Conservation (phyloP, 2,888 invertebrate genomes). For the Leptarthrus brevirostris region DNA sequence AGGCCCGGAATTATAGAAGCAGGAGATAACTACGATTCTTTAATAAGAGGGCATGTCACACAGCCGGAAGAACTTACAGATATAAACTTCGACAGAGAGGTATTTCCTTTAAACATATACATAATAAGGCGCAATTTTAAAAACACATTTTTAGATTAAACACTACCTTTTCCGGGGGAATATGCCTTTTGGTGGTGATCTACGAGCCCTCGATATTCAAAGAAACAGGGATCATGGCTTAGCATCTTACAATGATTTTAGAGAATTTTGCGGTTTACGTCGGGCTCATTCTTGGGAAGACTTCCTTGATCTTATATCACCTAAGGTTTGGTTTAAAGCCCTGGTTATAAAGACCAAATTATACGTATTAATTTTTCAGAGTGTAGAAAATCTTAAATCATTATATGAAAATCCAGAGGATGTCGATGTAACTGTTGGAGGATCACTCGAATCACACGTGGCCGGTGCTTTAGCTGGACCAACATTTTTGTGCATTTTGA, state of each 20-base stretch:
- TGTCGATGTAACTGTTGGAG: conserved; percentile 88
- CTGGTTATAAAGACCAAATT: too few species aligned
- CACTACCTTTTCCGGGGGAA: conserved; percentile 76
- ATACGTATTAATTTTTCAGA: too few species aligned
- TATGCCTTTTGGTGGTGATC: conserved; percentile 80
- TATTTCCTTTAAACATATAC: conserved; percentile 52
- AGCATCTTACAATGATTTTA: conserved; percentile 80
- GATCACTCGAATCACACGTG: conserved; percentile 81
- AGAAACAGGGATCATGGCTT: conserved; percentile 88
- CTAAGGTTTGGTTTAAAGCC: conserved; percentile 70
- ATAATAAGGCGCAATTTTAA: background rate
- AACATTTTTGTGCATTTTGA: conserved; percentile 87
- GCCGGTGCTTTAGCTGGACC: conserved; percentile 85
- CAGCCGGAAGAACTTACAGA: conserved; percentile 84
- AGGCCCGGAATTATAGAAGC: conserved; percentile 70
- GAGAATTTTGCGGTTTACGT: conserved; percentile 80
- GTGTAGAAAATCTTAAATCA: conserved; percentile 73
- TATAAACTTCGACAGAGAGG: conserved; percentile 75
- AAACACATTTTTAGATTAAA: conserved; percentile 69
- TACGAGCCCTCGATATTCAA: conserved; percentile 86
- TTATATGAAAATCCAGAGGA: conserved; percentile 81
- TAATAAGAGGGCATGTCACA: conserved; percentile 79
- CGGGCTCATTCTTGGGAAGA: conserved; percentile 78
- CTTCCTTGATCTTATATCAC: conserved; percentile 75
- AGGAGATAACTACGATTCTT: conserved; percentile 74